phyloP scores from a whole-genome alignment of 2,113 vertebrate genomes.

The Dasypus novemcinctus region DNA sequence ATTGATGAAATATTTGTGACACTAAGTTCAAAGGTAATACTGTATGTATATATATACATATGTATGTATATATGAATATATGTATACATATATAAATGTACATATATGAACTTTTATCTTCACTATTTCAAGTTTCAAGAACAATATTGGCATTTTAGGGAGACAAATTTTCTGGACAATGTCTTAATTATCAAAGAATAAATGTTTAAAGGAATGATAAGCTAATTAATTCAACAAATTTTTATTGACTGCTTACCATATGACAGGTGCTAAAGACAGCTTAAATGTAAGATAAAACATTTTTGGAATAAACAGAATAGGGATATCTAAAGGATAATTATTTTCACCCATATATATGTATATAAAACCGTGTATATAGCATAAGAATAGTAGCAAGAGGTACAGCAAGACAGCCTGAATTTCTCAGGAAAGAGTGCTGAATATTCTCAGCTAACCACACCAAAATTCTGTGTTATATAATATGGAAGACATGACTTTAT shows the following conservation, averaged over 20 bases:
- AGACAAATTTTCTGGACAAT: background rate
- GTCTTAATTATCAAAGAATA: constrained; percentile 3
- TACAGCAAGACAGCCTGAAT: background rate
- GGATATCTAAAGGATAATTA: background rate
- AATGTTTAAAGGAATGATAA: background rate
- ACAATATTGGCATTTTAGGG: background rate
- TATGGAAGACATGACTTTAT: background rate
- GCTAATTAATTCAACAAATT: constrained; percentile 7
- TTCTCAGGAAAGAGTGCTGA: background rate
- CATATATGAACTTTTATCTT: background rate
- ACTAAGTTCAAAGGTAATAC: background rate
- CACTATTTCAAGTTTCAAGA: constrained; percentile 11
- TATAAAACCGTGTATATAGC: background rate
- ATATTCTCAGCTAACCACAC: background rate
- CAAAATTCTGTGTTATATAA: background rate
- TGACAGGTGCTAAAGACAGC: background rate
- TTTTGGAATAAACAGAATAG: background rate
- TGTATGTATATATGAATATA: background rate
- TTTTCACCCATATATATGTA: background rate
- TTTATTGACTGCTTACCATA: background rate
- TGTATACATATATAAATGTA: too few relatives aligned
- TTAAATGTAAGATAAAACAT: background rate
- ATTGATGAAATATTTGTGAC: background rate
- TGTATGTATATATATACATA: background rate
- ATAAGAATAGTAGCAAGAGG: background rate